Base-by-base conservation (phyloP, 2,113 vertebrate genomes). In the Myiagra hebetior region DNA sequence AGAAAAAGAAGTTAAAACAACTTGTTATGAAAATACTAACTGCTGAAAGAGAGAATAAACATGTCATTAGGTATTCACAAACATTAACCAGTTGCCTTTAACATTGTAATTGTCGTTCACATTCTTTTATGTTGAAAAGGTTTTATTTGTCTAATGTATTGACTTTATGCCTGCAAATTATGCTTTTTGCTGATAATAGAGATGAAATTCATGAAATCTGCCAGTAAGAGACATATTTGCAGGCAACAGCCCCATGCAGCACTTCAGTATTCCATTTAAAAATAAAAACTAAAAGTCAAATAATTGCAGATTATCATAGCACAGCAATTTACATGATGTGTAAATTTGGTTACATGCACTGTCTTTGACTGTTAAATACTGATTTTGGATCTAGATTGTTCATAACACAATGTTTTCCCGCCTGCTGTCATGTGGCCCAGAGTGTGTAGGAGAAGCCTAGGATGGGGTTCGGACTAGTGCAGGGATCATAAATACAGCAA, bases 1-100 rank as follows among this genome's bases (percentile, higher is more conserved):
- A 23, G 63, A 64, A 93, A 49, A 62, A 26, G 37, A 30, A 31
- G 27, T n/a, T 47, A 12, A 49, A 69, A 13, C 17, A 55, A 33
- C 26, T 63, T 42, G 10, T 39, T 67, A 17, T 55, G 28, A 72
- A 88, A 63, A 74, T 72, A 44, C 10, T 80, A 21, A 8, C 42
- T 84, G 46, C 33, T 73, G 53, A 65, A 75, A 81, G 42, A 37
- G 35, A 68, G 27, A 81, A 83, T 57, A 79, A 87, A 76, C 20
- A 24, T 87, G 47, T 22, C 15, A 55, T 73, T 85, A 74, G 13
- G 33, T 80, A 56, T 93, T 93, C 52, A 89, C 26, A 93, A 93
- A 35, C 37, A 60, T 56, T 73, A 91, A 27, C 64, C 7, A 9
- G 76, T 96, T 94, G 28, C n/a, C 46, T 85, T 64, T 53, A 69